Evolutionary conservation across 1,140 invertebrate genomes (phyloP), one percentile per base, ranked within the genome.

Genomic region (Hylyphantes graminicola): DNA sequence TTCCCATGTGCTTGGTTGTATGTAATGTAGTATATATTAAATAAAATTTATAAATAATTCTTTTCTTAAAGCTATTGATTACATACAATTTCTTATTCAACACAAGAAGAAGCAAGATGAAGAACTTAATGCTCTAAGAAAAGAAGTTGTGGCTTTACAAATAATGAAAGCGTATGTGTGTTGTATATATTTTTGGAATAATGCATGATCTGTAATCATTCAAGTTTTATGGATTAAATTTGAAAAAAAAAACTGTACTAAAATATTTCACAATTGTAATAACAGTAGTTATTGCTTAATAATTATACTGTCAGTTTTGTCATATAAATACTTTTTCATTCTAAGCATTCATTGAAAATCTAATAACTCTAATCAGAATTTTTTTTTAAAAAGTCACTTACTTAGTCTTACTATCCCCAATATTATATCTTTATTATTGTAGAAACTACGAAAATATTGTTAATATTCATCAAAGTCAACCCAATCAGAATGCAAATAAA

Each of bases 381-480:
- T n/a, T n/a, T n/a, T n/a, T n/a, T n/a, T 35, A 35, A 35, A 35
- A 35, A 35, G 35, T 35, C 35, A 35, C 35, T 35, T 35, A 35
- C 35, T 35, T 35, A 35, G 35, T 35, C 35, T 35, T 35, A 35
- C 35, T 35, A 68, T 17, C 21, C 11, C n/a, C 12, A 19, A n/a
- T 68, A 68, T 21, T 68, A 21, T 17, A 35, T 57, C 54, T 68
- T 75, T 59, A 59, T 61, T 68, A 51, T 50, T 82, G 7, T 89
- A 94, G 94, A 0, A 98, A 98, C 89, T 98, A 98, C 89, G 96
- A 98, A 89, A 95, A 97, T 88, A 97, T 99, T 89, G 95, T 98
- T 7, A 96, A 97, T 90, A 96, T 96, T 35, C 96, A 98, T 89
- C 96, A 98, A 88, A 94, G 94, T n/a, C 94, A 96, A 87, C 95